Conservation (phyloP, 2,888 invertebrate species). For the Caenorhabditis uteleia region DNA sequence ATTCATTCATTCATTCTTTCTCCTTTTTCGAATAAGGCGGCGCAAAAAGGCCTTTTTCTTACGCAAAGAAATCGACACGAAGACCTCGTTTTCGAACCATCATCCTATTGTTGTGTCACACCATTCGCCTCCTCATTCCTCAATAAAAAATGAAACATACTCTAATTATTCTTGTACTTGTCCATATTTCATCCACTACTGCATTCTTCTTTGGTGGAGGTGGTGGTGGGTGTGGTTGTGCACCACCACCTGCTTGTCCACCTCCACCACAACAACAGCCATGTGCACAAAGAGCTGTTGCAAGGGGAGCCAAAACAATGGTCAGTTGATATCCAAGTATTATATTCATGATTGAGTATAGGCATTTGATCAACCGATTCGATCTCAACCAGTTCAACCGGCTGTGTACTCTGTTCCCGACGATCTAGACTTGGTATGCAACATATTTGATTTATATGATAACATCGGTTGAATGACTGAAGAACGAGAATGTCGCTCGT, state of each 20-base stretch:
- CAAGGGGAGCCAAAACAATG: constrained; percentile 18
- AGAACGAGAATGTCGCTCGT: not conserved
- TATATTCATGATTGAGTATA: not conserved
- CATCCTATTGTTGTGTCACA: no score
- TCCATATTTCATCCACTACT: no score
- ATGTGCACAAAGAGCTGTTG: constrained; percentile 9
- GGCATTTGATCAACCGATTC: not conserved
- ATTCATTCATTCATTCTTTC: no score
- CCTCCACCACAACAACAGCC: constrained; percentile 9
- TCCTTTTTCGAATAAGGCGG: no score
- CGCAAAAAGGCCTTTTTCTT: no score
- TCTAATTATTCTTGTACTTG: no score
- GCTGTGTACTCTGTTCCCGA: constrained; percentile 19
- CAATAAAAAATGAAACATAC: no score
- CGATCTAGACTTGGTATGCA: constrained; percentile 42
- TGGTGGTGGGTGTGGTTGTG: constrained; percentile 40
- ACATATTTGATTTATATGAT: no score
- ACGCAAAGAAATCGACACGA: no score
- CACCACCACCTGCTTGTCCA: constrained; percentile 13
- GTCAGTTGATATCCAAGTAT: not conserved
- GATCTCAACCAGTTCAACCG: not conserved
- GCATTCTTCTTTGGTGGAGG: no score
- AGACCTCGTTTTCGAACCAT: no score
- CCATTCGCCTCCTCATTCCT: no score
- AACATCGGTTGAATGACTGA: not conserved